Evolutionary conservation across 2,113 vertebrate species (phyloP), one percentile per base, ranked within the genome.

Genomic region (Mastomys coucha): DNA sequence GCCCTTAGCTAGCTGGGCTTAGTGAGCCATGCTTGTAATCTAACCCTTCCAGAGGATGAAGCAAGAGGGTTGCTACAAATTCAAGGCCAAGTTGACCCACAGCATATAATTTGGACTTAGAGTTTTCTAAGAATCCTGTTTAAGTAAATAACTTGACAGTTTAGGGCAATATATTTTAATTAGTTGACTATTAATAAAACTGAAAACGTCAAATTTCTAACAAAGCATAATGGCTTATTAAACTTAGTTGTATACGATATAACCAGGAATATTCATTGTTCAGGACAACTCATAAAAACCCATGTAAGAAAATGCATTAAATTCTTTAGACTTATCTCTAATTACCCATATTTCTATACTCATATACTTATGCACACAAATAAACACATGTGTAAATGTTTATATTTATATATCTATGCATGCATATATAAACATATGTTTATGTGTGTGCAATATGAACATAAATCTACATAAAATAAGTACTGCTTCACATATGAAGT

Each of bases 171-270:
- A 60, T 90, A 90, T 93, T 95, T 60, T 24, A 94, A 7, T 42
- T 72, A 82, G 53, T 45, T 90, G 17, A 76, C 70, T 91, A 26
- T 87, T 69, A 67, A 10, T 93, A 91, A 91, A 56, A 69, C 1
- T 69, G 26, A 65, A 89, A 95, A 95, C 19, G 7, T 78, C 33
- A 84, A 69, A 80, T 89, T 91, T 89, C 63, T 39, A 93, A 75
- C 45, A 92, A 91, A 76, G 49, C 58, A 39, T 56, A 88, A 92
- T 73, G 22, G 53, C 36, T 70, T 63, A 36, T 63, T 84, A 73
- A 88, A 49, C 53, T 88, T 56, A 60, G n/a, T 60, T 28, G 22
- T 42, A 51, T 91, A 80, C 42, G 45, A 84, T 7, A 91, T 9
- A 73, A 36, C 17, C 56, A 78, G 49, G 56, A 73, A 85, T 60